Percentiles rank a stretch among this genome's conserved stretches.
These are phyloP conservation scores for Euschistus heros DNA, from an alignment of 1,140 invertebrate genomes.

Conservation along the genomic window DNA sequence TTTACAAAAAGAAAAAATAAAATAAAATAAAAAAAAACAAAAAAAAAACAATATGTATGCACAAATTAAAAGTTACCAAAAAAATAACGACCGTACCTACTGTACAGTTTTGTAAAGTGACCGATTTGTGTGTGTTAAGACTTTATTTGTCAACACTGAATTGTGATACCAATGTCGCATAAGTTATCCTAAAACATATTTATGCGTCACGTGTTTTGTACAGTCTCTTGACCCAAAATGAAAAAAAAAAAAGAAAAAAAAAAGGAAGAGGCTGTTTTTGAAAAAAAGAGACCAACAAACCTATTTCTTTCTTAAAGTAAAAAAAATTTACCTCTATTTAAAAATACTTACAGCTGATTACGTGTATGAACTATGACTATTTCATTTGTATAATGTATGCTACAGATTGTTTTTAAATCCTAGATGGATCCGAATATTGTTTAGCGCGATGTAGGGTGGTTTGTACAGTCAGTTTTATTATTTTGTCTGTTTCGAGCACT, in stretches of 20 bases:
- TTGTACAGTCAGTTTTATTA: slow-evolving; percentile 31
- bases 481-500: slow-evolving; percentile 33
- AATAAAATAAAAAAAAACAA: slow-evolving; percentile 6
- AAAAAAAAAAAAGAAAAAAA: neutral
- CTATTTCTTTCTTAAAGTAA: slow-evolving; percentile 18
- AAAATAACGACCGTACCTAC: slow-evolving; percentile 20
- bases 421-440: slow-evolving; percentile 19
- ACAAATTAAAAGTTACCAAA: slow-evolving; percentile 27
- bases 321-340: slow-evolving; percentile 23
- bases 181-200: slow-evolving; percentile 3
- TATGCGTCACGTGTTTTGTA: neutral
- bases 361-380: slow-evolving; percentile 21
- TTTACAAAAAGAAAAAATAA: slow-evolving; percentile 7
- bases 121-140: slow-evolving; percentile 19
- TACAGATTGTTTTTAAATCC: slow-evolving; percentile 20
- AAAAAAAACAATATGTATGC: slow-evolving; percentile 18
- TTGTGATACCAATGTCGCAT: slow-evolving; percentile 16
- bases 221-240: slow-evolving; percentile 1
- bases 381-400: slow-evolving; percentile 22
- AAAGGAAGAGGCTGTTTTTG: neutral
- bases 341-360: slow-evolving; percentile 23
- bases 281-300: slow-evolving; percentile 13
- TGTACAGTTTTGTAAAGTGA: slow-evolving; percentile 27
- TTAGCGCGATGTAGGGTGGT: slow-evolving; percentile 26
- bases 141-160: slow-evolving; percentile 3